Evolutionary conservation across 2,888 invertebrate species (phyloP).

Genomic region (Drosophila colorata): DNA sequence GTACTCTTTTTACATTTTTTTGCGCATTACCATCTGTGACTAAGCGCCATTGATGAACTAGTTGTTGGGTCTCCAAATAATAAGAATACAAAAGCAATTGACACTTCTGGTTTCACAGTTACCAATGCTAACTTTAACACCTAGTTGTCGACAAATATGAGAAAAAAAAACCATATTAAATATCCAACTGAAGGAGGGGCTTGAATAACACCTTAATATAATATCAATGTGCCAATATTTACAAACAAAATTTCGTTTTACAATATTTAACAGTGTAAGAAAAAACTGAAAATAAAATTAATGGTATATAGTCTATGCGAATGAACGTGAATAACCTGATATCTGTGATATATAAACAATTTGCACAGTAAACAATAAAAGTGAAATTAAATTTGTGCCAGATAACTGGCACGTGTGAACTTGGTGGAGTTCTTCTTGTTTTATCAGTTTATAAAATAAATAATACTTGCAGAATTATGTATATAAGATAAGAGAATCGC

Average conservation of each 20-base stretch:
- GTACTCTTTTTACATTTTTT: not conserved
- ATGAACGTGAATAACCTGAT: not conserved
- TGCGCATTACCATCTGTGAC: slow-evolving; percentile 13
- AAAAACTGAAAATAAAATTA: not conserved
- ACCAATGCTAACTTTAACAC: slow-evolving; percentile 58
- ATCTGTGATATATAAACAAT: not conserved
- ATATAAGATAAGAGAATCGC: not conserved
- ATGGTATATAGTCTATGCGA: not conserved
- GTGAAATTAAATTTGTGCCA: not conserved
- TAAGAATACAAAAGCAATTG: slow-evolving; percentile 29
- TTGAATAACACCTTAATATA: not conserved
- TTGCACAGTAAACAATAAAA: not conserved
- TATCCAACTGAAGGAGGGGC: not conserved
- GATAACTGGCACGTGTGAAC: not conserved
- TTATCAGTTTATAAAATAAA: slow-evolving; percentile 3
- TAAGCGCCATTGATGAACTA: slow-evolving; percentile 23
- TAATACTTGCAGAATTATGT: not conserved
- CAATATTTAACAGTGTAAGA: not conserved
- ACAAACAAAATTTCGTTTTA: not conserved
- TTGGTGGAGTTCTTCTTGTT: too few relatives aligned
- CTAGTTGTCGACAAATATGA: slow-evolving; percentile 25
- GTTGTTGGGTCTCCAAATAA: slow-evolving; percentile 14
- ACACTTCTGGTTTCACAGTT: slow-evolving; percentile 44
- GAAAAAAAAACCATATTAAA: slow-evolving; percentile 12
- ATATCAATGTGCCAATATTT: not conserved